Base-by-base conservation (phyloP, 2,113 vertebrate genomes). In the Talpa occidentalis region DNA sequence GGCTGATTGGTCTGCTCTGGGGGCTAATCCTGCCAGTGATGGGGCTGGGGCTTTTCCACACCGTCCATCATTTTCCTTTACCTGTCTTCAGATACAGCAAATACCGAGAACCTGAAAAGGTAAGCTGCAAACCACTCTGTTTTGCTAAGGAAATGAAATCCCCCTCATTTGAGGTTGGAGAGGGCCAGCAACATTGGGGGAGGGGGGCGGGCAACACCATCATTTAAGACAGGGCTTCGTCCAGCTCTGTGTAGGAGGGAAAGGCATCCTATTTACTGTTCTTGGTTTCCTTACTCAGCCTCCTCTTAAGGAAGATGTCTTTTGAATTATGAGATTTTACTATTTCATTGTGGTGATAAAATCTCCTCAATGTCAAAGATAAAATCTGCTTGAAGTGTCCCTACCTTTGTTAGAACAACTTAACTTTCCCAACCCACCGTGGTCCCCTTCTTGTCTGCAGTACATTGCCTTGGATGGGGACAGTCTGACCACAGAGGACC, bases 391-490 rank as follows among this genome's bases (percentile, higher is more conserved):
- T 11, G 26, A 81, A 24, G n/a, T 21, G 64, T 88, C 32, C 42
- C 40, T 72, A 0, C 32, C 42, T 40, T 42, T 52, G 56, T 22
- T 12, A 17, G 52, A 86, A 16, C 24, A 11, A 19, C n/a, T 30
- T n/a, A 40, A 30, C 66, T n/a, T 9, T 42, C 59, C 28, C 5
- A 1, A 32, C n/a, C 92, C 87, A 94, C 32, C 37, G 79, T 97
- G 90, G 78, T 8, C 1, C 64, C 62, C 10, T 97, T 93, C 22
- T 96, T 97, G 76, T 95, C 21, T 97, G 4, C 70, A 99, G 99
- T 99, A 98, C 95, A 98, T 99, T 89, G 97, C 70, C 94, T 97
- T 99, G 97, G 99, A 99, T 94, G 99, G 99, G 76, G 98, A 99
- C 97, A 99, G 98, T 96, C 98, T 99, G 96, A 99, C 98, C 79